Percentiles rank a stretch among this genome's conserved stretches.
phyloP scores from a whole-genome alignment of 1,140 invertebrate species.

The Geopemphigus sp. region DNA sequence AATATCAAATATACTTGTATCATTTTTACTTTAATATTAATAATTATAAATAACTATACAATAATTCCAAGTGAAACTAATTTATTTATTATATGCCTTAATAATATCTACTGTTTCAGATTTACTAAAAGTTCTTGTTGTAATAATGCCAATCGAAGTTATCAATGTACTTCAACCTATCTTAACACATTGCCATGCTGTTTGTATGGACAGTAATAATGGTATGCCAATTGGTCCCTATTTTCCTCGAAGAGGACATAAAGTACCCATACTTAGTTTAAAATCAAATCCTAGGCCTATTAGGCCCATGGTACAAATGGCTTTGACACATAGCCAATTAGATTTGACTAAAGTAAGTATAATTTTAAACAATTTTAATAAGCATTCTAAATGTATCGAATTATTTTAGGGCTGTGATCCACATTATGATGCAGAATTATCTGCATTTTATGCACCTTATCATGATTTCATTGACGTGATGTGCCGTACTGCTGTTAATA shows the following conservation, averaged over 20 bases:
- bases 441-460: conserved; percentile 78
- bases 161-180: conserved; percentile 79
- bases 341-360: conserved; percentile 46
- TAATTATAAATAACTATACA: too few species aligned
- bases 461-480: conserved; percentile 83
- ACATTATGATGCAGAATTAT: conserved; percentile 73
- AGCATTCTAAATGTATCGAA: neutral
- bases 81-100: too few species aligned
- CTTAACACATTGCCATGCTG: conserved; percentile 77
- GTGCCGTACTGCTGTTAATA: conserved; percentile 81
- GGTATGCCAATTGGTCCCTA: conserved; percentile 68
- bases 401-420: conserved; percentile 66
- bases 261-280: conserved; percentile 54
- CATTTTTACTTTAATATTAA: too few species aligned
- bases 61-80: too few species aligned
- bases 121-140: conserved; percentile 78
- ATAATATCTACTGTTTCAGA: conserved; percentile 60
- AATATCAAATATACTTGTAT: too few species aligned
- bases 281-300: conserved; percentile 63
- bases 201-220: conserved; percentile 74
- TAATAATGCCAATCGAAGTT: conserved; percentile 77
- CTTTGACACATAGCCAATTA: conserved; percentile 59
- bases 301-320: conserved; percentile 84
- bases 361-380: conserved; percentile 52
- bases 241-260: conserved; percentile 64